Conservation (phyloP, 2,888 invertebrate genomes). For the Cephonodes hylas region DNA sequence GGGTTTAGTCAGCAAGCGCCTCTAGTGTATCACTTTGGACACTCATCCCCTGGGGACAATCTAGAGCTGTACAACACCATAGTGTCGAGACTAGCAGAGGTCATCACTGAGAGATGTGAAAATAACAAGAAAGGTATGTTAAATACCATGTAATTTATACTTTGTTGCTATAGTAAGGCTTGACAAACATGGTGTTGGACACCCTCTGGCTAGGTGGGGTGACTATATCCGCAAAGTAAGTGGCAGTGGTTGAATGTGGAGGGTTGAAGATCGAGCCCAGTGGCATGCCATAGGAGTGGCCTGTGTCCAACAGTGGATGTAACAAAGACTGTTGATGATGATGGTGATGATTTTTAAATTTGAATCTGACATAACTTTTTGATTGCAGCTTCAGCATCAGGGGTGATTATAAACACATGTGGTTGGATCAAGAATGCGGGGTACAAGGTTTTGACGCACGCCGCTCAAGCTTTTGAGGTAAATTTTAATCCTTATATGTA, state of each 20-base stretch:
- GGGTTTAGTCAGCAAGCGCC: slow-evolving; percentile 97
- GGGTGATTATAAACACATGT: slow-evolving; percentile 97
- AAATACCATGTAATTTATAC: too few relatives aligned
- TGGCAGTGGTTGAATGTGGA: too few relatives aligned
- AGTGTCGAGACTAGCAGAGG: slow-evolving; percentile 91
- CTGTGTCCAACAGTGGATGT: too few relatives aligned
- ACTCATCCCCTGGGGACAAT: slow-evolving; percentile 88
- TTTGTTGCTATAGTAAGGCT: too few relatives aligned
- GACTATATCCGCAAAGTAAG: too few relatives aligned
- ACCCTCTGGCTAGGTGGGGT: too few relatives aligned
- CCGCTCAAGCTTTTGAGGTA: slow-evolving; percentile 94
- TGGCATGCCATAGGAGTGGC: too few relatives aligned
- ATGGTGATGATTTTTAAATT: too few relatives aligned
- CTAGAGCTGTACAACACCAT: slow-evolving; percentile 91
- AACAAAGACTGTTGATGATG: too few relatives aligned
- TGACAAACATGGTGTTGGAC: too few relatives aligned
- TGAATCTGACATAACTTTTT: not conserved
- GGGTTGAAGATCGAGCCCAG: too few relatives aligned
- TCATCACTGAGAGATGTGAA: slow-evolving; percentile 90
- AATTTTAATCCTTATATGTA: not conserved
- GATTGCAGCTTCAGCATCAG: slow-evolving; percentile 87
- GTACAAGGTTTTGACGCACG: slow-evolving; percentile 91
- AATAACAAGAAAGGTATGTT: slow-evolving; percentile 93
- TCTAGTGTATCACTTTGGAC: slow-evolving; percentile 96
- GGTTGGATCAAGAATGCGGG: slow-evolving; percentile 98